phyloP scores from a whole-genome alignment of 1,140 invertebrate genomes.

The Lucilia cuprina region DNA sequence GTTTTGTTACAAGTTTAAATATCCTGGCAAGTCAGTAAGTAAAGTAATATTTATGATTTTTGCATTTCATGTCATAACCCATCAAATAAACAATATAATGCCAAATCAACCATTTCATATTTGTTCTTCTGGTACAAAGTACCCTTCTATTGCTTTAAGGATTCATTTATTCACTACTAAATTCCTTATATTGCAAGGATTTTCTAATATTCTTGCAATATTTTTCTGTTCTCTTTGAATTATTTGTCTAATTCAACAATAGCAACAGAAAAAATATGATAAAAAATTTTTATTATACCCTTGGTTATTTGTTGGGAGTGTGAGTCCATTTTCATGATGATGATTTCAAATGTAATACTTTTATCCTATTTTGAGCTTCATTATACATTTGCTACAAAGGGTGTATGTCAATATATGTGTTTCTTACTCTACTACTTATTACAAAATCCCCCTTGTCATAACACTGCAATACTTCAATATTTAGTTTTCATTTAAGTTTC shows the following conservation, averaged over 20 bases:
- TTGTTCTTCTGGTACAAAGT: no score
- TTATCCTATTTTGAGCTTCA: constrained; percentile 9
- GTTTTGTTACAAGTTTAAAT: background rate
- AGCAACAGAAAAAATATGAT: background rate
- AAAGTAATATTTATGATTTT: background rate
- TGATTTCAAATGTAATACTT: background rate
- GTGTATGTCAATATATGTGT: background rate
- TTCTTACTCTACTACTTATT: background rate
- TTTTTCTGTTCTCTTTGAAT: background rate
- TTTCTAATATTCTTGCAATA: constrained; percentile 8
- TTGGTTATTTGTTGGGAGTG: background rate
- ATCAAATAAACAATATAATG: background rate
- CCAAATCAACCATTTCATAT: background rate
- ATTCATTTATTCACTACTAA: background rate
- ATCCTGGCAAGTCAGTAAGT: background rate
- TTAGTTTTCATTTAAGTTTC: background rate
- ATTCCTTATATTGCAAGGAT: background rate
- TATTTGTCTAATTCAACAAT: background rate
- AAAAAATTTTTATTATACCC: background rate
- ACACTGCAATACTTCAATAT: background rate
- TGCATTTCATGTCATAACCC: background rate
- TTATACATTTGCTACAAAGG: constrained; percentile 11
- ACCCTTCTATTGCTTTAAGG: background rate
- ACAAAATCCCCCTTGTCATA: constrained; percentile 4
- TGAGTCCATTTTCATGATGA: background rate